Base-by-base conservation (phyloP, 2,113 vertebrate species). In the Dasyornis broadbenti region DNA sequence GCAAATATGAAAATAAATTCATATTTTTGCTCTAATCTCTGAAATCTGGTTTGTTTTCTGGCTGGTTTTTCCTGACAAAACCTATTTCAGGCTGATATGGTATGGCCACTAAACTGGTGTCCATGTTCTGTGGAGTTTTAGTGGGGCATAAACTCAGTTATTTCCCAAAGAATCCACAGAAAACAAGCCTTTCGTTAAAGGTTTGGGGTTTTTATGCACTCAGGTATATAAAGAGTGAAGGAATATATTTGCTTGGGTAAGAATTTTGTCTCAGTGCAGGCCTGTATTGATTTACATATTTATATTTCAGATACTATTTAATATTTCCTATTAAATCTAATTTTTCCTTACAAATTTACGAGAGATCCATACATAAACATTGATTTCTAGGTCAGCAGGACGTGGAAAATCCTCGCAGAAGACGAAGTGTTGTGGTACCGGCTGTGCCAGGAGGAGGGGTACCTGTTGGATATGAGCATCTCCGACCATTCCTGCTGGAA, bases 401-500 rank as follows among this genome's bases (percentile, higher is more conserved):
- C 98, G 0, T 99, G 99, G 99, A 98, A 98, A 80, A 95, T 98
- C 59, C 98, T 99, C 45, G 98, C 99, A 8, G 99, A 99, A 94
- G 99, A 99, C 10, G 96, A 98, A 33, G 98, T 99, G 77, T 94
- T 99, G 94, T 99, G 99, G 99, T 99, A 98, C 97, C 90, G 86
- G 65, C 79, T 99, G 96, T 99, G 99, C 97, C 97, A 96, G 45
- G 95, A 96, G 95, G 99, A 99, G 92, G 99, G 99, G 4, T 98
- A 98, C 93, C 97, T 98, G 16, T 73, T 90, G 10, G 96, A 97
- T 26, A 97, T 82, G 68, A 97, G 96, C 83, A 98, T 99, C 97
- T 98, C 98, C 0, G 99, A 98, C 83, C 98, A 96, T 56, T 98
- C 98, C 61, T 99, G 98, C 97, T 99, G 99, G 99, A 99, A 99